phyloP scores from a whole-genome alignment of 2,797 vertebrate genomes.

The Lagocephalus sceleratus region DNA sequence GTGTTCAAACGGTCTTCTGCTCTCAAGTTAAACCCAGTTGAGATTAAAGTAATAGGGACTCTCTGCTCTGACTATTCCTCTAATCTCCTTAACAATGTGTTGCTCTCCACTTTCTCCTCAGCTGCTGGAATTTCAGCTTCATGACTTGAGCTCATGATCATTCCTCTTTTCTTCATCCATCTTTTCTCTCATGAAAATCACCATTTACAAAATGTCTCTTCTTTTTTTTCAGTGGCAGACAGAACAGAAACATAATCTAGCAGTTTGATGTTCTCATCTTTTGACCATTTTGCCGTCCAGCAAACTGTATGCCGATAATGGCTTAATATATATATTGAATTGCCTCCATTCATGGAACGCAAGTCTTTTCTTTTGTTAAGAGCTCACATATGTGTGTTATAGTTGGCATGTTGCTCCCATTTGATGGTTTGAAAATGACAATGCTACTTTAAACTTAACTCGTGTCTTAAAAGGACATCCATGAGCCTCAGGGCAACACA shows the following conservation, averaged over 20 bases:
- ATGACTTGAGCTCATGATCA: slow-evolving; percentile 39
- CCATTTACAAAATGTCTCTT: too few relatives aligned
- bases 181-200: slow-evolving; percentile 5
- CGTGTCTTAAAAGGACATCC: background rate
- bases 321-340: slow-evolving; percentile 11
- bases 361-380: slow-evolving; percentile 16
- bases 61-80: slow-evolving; percentile 59
- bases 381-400: too few relatives aligned
- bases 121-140: slow-evolving; percentile 51
- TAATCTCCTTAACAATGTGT: slow-evolving; percentile 71
- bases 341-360: slow-evolving; percentile 19
- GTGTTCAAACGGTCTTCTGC: slow-evolving; percentile 40
- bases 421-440: slow-evolving; percentile 3
- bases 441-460: slow-evolving; percentile 7
- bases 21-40: slow-evolving; percentile 57
- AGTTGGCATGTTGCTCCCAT: slow-evolving; percentile 20
- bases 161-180: slow-evolving; percentile 6
- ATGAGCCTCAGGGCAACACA: background rate
- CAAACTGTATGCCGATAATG: slow-evolving; percentile 3
- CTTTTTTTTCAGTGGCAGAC: too few relatives aligned
- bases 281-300: background rate
- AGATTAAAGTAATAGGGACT: slow-evolving; percentile 72
- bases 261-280: background rate
- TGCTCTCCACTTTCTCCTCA: slow-evolving; percentile 44
- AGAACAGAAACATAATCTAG: background rate